These are phyloP conservation scores for Borostomias antarcticus DNA, from an alignment of 2,797 vertebrate species.

Conservation along the genomic window DNA sequence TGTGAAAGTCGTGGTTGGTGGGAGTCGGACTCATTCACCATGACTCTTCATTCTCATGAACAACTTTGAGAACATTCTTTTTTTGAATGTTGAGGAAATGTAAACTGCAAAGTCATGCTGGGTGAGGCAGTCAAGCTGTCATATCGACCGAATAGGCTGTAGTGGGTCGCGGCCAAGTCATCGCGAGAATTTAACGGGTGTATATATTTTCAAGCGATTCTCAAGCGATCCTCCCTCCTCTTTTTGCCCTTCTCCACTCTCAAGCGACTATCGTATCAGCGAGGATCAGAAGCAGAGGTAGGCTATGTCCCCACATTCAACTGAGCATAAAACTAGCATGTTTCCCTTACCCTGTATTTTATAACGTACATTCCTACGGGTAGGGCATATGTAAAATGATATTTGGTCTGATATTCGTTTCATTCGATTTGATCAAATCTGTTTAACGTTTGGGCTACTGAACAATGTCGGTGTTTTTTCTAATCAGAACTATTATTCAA, in stretches of 20 bases:
- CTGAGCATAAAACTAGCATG: neutral
- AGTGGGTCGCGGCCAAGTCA: conserved; percentile 34
- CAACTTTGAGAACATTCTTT: neutral
- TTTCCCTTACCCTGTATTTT: neutral
- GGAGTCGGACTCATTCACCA: neutral
- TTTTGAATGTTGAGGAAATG: conserved; percentile 41
- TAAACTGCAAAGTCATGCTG: conserved; percentile 81
- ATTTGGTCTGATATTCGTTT: too few relatives aligned
- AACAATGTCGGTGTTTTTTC: too few relatives aligned
- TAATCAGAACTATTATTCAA: too few relatives aligned
- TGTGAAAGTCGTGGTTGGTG: neutral
- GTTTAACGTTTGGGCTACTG: neutral
- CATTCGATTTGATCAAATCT: neutral
- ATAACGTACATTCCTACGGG: too few relatives aligned
- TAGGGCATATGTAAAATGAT: too few relatives aligned
- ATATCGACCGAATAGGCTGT: neutral
- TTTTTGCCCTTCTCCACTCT: neutral
- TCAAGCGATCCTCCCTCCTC: too few relatives aligned
- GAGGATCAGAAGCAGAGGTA: conserved; percentile 34
- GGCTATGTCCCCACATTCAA: conserved; percentile 4
- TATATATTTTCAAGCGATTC: conserved; percentile 53
- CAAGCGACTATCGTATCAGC: rapidly evolving
- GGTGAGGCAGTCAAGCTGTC: conserved; percentile 5
- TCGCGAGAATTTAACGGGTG: conserved; percentile 66
- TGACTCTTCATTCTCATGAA: neutral